Evolutionary conservation across 2,888 invertebrate genomes (phyloP).

Genomic region (Trachelus iudaicus): DNA sequence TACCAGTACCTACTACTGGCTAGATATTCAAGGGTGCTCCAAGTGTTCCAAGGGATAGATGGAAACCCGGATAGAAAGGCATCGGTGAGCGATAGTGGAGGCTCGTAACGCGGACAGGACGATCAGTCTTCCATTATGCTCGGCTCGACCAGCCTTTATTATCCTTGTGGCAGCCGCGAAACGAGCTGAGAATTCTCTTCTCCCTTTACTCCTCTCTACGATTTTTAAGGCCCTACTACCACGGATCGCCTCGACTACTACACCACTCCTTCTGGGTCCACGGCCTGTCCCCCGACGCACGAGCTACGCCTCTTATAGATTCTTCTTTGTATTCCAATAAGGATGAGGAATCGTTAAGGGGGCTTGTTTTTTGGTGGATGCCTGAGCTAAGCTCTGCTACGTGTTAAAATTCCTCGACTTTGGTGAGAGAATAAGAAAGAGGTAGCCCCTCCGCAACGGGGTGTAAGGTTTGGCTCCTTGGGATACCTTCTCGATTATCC

Average conservation of each 20-base stretch:
- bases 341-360: conserved; percentile 1
- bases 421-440: too few species aligned
- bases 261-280: too few species aligned
- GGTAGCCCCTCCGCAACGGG: too few species aligned
- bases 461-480: too few species aligned
- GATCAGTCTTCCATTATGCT: conserved; percentile 46
- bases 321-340: background rate
- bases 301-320: background rate
- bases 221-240: too few species aligned
- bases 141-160: conserved; percentile 34
- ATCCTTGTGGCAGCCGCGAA: conserved; percentile 24
- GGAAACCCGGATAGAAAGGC: conserved; percentile 28
- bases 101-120: conserved; percentile 31
- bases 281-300: too few species aligned
- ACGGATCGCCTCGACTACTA: too few species aligned
- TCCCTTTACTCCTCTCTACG: background rate
- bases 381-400: too few species aligned
- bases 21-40: background rate
- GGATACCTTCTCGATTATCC: too few species aligned
- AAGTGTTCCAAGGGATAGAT: conserved; percentile 18
- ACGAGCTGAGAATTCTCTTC: conserved; percentile 2
- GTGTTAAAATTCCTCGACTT: too few species aligned
- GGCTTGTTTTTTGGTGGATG: too few species aligned
- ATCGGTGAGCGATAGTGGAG: conserved; percentile 35
- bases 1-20: background rate